Evolutionary conservation across 2,888 invertebrate species (phyloP), one percentile per base, ranked within the genome.

Genomic region (Octonoba sinensis): DNA sequence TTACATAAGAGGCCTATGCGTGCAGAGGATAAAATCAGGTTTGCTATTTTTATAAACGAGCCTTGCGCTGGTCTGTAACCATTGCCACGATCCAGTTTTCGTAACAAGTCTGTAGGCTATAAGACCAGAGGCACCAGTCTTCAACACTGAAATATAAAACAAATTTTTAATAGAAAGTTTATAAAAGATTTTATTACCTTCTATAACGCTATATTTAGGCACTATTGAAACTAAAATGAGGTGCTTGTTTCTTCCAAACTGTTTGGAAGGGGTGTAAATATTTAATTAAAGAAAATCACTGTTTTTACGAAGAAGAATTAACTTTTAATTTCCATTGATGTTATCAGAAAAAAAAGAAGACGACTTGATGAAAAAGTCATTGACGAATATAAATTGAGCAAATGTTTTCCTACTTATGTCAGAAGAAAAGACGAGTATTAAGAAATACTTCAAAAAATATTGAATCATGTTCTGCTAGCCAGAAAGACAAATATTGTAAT

Each of bases 1-100:
- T 93, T 89, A 97, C 99, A 99, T 99, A 66, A 99, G 92, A 83
- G 99, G 97, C 85, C 99, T 92, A 90, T 99, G 99, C 60, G 99
- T 99, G 90, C 97, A 96, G 87, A 99, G 97, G 85, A 99, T 97
- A 89, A 98, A 98, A 89, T 99, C 99, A 0, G 99, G 98, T 89
- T 99, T 99, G 85, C 98, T 98, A 90, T 99, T 99, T 90, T 99
- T 99, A 91, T 99, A 99, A 85, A 99, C 97, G 86, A 99, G 92
- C 85, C 99, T 92, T 16, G 99, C 97, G 86, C 95, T 94, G 20
- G 98, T 98, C 91, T 99, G 99, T 79, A 99, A 91, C 97, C 98
- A 99, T 89, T 99, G 95, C 96, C 97, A 97, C 87, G 94, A 93
- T 11, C 94, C 93, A 85, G 96, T 95, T 89, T 96, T 96, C 86